These are phyloP conservation scores for Falcunculus frontatus DNA, from an alignment of 2,113 vertebrate genomes.

Conservation along the genomic window DNA sequence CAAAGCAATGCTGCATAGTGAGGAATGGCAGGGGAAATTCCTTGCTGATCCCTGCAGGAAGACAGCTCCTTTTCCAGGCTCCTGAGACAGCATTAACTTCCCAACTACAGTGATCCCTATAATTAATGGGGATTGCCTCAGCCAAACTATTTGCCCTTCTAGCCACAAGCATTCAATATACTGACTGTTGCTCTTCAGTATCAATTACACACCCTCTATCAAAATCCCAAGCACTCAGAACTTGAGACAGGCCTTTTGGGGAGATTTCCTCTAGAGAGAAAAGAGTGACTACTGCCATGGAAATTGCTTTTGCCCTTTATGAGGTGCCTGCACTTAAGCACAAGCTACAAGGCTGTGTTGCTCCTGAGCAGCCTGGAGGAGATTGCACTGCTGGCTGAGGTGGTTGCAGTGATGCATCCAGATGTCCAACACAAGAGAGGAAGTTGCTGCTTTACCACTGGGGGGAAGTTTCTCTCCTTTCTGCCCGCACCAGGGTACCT, in stretches of 20 bases:
- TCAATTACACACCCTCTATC: background rate
- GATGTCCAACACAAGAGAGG: background rate
- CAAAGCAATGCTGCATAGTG: background rate
- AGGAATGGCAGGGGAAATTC: background rate
- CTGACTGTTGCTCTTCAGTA: background rate
- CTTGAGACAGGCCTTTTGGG: background rate
- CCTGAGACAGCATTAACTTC: background rate
- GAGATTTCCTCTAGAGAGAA: background rate
- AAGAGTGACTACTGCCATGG: background rate
- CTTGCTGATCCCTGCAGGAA: background rate
- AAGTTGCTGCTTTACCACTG: background rate
- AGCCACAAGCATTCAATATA: background rate
- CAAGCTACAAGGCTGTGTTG: background rate
- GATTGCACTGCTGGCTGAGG: background rate
- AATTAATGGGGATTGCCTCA: background rate
- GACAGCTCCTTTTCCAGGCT: background rate
- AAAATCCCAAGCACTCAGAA: background rate
- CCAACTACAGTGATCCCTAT: background rate
- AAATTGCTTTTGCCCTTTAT: background rate
- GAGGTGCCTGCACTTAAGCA: background rate
- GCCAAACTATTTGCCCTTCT: background rate
- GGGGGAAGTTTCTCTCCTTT: background rate
- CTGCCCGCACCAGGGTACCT: background rate
- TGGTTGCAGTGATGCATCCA: background rate
- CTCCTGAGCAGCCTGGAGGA: background rate